Percentiles rank a stretch among this genome's conserved stretches.
phyloP scores from a whole-genome alignment of 2,888 invertebrate species.

The Drosophila maculinotata region DNA sequence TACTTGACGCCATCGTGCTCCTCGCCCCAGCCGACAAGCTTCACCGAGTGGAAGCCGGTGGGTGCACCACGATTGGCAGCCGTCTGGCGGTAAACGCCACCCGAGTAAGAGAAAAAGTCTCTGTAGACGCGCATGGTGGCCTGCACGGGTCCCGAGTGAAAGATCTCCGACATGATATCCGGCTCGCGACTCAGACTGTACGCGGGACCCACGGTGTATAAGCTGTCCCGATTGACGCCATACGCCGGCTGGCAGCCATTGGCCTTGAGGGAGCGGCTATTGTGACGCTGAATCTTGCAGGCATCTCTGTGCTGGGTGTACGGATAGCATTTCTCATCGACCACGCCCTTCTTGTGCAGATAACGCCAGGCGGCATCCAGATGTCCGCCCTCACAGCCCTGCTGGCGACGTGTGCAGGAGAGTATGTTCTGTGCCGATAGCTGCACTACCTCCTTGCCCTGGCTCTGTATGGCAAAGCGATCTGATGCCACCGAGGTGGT shows the following conservation, averaged over 20 bases:
- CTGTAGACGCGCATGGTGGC: slow-evolving; percentile 95
- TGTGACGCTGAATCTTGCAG: slow-evolving; percentile 88
- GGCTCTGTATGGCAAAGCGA: slow-evolving; percentile 93
- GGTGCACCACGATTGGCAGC: slow-evolving; percentile 86
- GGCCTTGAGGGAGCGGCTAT: slow-evolving; percentile 80
- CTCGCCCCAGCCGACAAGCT: slow-evolving; percentile 97
- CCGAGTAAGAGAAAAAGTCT: slow-evolving; percentile 96
- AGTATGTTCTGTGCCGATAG: slow-evolving; percentile 94
- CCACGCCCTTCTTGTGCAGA: slow-evolving; percentile 91
- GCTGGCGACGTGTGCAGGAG: slow-evolving; percentile 92
- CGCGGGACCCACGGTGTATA: slow-evolving; percentile 91
- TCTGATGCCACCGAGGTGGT: slow-evolving; percentile 93
- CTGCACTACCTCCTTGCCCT: slow-evolving; percentile 89
- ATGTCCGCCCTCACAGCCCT: slow-evolving; percentile 95
- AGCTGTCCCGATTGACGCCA: slow-evolving; percentile 86
- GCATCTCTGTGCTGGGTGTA: slow-evolving; percentile 88
- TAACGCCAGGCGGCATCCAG: slow-evolving; percentile 97
- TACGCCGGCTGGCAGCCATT: slow-evolving; percentile 86
- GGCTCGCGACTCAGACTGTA: slow-evolving; percentile 90
- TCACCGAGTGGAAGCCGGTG: slow-evolving; percentile 94
- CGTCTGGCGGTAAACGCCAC: slow-evolving; percentile 92
- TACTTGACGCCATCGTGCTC: slow-evolving; percentile 89
- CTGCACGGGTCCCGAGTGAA: slow-evolving; percentile 96
- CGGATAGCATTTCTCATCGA: slow-evolving; percentile 94
- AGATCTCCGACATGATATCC: slow-evolving; percentile 96